phyloP scores from a whole-genome alignment of 2,113 vertebrate species.

The Podiceps cristatus region DNA sequence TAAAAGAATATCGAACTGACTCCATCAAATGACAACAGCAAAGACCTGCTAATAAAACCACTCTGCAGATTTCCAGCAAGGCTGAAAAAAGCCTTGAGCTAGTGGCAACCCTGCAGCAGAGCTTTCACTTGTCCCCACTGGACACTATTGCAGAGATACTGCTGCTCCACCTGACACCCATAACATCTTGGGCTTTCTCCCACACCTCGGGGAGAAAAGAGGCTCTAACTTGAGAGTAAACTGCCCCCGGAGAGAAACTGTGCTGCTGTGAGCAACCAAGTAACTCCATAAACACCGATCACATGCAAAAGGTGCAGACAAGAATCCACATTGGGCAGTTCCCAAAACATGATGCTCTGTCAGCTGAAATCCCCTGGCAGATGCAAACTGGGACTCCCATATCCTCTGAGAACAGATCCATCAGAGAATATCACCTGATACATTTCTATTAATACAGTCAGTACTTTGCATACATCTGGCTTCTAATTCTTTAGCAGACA shows the following conservation, averaged over 20 bases:
- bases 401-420: neutral
- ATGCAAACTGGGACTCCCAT: neutral
- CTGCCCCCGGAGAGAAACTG: neutral
- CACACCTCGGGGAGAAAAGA: neutral
- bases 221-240: neutral
- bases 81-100: neutral
- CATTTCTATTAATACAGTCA: neutral
- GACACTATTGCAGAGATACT: neutral
- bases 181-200: neutral
- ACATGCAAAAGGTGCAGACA: neutral
- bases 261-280: neutral
- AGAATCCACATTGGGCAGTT: neutral
- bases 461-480: neutral
- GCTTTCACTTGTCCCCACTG: neutral
- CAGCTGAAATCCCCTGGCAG: neutral
- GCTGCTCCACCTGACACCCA: neutral
- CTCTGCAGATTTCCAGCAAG: neutral
- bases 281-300: neutral
- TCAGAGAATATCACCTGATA: neutral
- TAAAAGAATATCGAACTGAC: neutral
- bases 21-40: neutral
- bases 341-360: fast-evolving
- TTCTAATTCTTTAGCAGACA: neutral
- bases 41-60: neutral
- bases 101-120: neutral